Evolutionary conservation across 2,113 vertebrate genomes (phyloP), one percentile per base, ranked within the genome.

Genomic region (Larimichthys polyactis): DNA sequence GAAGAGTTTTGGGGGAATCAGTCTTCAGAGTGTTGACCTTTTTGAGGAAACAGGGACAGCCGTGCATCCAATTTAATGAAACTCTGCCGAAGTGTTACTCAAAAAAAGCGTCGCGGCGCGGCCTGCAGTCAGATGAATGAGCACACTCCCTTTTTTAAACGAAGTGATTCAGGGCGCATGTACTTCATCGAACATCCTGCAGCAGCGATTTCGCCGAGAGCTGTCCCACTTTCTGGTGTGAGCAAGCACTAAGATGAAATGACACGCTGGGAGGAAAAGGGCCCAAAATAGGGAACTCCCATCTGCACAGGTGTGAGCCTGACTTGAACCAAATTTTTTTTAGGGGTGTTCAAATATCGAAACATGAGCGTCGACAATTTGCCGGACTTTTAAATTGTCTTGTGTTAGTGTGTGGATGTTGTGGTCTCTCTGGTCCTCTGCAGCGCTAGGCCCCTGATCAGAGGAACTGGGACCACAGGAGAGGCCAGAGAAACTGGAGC

Each of bases 401-500:
- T 49, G 15, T 72, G 69, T 43, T 11, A 11, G n/a, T 19, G 43
- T 8, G 43, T 8, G 11, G 20, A 19, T 59, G 5, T 40, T 8
- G 36, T 8, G 19, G 75, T 57, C 29, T 75, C 59, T 66, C 22
- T 68, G 40, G 48, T 71, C 86, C 85, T 86, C 83, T 87, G 92
- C 84, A 89, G 85, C 82, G 70, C 67, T 10, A 48, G 89, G 89
- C 69, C 85, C 86, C 87, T 64, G 85, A 91, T 93, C 92, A 93
- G 90, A 90, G 89, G 76, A 82, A 82, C 27, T 81, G 86, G 90
- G 86, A 87, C 91, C 91, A 91, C 92, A 89, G 89, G 90, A 94
- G 92, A 92, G 93, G 90, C 93, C 94, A 90, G 79, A 88, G 88
- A 94, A 95, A 94, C 86, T 95, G 86, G 94, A 95, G 92, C 95